Percentiles rank a stretch among this genome's conserved stretches.
Conservation (phyloP, 53 echinoderm and acorn worm genomes). For the Arbacia lixula region DNA sequence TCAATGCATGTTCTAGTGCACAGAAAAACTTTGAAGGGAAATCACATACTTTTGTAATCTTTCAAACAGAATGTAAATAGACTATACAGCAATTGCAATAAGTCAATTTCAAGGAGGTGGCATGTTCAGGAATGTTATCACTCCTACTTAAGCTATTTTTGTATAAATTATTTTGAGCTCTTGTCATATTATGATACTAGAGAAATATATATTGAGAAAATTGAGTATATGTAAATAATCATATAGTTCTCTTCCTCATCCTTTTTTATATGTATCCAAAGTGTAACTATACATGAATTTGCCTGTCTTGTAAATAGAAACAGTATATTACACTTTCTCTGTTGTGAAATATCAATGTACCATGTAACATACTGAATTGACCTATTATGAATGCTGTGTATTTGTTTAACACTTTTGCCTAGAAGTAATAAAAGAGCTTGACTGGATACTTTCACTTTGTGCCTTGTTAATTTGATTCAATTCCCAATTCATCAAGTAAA, state of each 20-base stretch:
- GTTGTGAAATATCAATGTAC: constrained; percentile 38
- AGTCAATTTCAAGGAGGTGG: neutral
- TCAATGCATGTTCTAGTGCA: too few species aligned
- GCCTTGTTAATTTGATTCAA: too few species aligned
- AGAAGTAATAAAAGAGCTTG: constrained; percentile 44
- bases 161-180: constrained; percentile 54
- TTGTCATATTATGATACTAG: constrained; percentile 11
- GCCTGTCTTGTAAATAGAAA: constrained; percentile 45
- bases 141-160: constrained; percentile 31
- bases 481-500: too few species aligned
- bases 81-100: constrained; percentile 27
- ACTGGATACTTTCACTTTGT: constrained; percentile 4
- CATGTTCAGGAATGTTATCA: constrained; percentile 38
- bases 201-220: constrained; percentile 46
- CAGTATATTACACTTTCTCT: constrained; percentile 9
- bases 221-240: constrained; percentile 48
- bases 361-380: constrained; percentile 18
- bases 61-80: constrained; percentile 42
- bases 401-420: constrained; percentile 53
- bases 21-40: too few species aligned
- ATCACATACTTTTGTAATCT: neutral
- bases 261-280: constrained; percentile 40
- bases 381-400: constrained; percentile 42
- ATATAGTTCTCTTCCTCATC: constrained; percentile 35
- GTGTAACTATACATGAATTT: constrained; percentile 9